phyloP scores from a whole-genome alignment of 1,140 invertebrate genomes.

The Musca vetustissima region DNA sequence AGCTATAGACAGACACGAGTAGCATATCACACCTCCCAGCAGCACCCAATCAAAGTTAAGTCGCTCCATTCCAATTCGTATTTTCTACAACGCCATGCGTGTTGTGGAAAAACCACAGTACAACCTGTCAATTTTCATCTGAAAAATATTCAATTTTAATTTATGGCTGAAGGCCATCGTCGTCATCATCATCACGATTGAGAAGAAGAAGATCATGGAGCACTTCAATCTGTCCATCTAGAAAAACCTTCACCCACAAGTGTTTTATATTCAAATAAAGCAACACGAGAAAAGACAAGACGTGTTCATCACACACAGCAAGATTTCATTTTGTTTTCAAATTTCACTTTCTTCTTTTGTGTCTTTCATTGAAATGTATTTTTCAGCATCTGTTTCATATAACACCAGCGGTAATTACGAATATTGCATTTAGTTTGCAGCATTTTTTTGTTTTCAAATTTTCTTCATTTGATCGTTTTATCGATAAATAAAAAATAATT shows the following conservation, averaged over 20 bases:
- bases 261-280: slow-evolving; percentile 18
- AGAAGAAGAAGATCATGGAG: too few species aligned
- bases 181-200: not conserved
- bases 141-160: not conserved
- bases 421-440: too few species aligned
- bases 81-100: not conserved
- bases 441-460: not conserved
- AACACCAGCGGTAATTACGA: slow-evolving; percentile 16
- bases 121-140: slow-evolving; percentile 13
- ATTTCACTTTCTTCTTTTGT: slow-evolving; percentile 8
- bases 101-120: too few species aligned
- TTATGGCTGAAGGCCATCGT: slow-evolving; percentile 4
- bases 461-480: too few species aligned
- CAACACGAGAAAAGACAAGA: too few species aligned
- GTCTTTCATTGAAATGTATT: slow-evolving; percentile 9
- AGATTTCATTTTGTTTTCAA: not conserved
- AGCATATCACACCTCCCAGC: too few species aligned
- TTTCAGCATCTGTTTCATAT: slow-evolving; percentile 15
- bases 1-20: too few species aligned
- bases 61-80: too few species aligned
- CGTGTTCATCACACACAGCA: too few species aligned
- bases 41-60: too few species aligned
- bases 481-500: too few species aligned
- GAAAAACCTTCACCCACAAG: slow-evolving; percentile 19
- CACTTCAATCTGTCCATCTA: slow-evolving; percentile 14